A percentile compares a stretch with the other conserved stretches of the same genome.
Conservation (phyloP, 2,113 vertebrate species). For the Protomyctophum bolini region DNA sequence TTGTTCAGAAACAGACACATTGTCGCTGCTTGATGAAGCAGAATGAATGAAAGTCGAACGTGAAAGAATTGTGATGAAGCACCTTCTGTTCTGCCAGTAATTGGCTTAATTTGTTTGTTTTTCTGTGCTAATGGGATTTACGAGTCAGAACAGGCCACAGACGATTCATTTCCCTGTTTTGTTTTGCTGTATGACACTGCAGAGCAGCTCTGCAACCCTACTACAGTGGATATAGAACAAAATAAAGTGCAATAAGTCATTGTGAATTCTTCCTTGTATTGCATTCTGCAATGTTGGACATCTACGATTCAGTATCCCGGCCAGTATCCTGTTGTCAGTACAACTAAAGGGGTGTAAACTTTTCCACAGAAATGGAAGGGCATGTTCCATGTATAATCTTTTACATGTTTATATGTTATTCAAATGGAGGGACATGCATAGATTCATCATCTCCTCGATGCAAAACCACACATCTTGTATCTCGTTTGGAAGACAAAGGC, state of each 20-base stretch:
- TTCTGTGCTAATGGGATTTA: neutral
- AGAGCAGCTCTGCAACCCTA: neutral
- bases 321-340: neutral
- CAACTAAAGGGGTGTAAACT: neutral
- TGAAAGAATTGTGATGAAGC: slow-evolving; percentile 29
- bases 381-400: too few relatives aligned
- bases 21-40: slow-evolving; percentile 27
- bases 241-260: neutral
- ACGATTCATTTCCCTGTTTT: neutral
- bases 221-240: neutral
- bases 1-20: slow-evolving; percentile 7
- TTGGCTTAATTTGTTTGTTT: slow-evolving; percentile 38
- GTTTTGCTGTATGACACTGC: neutral
- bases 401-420: too few relatives aligned
- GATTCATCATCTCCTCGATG: too few relatives aligned
- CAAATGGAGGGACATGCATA: too few relatives aligned
- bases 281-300: too few relatives aligned
- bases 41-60: slow-evolving; percentile 35
- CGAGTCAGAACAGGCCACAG: neutral
- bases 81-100: slow-evolving; percentile 41
- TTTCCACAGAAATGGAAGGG: neutral
- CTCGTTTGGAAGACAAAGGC: too few relatives aligned
- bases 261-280: neutral
- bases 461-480: too few relatives aligned
- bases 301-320: too few relatives aligned